A percentile compares a stretch with the other conserved stretches of the same genome.
phyloP scores from a whole-genome alignment of 2,797 vertebrate genomes.

The Myotis vivesi region DNA sequence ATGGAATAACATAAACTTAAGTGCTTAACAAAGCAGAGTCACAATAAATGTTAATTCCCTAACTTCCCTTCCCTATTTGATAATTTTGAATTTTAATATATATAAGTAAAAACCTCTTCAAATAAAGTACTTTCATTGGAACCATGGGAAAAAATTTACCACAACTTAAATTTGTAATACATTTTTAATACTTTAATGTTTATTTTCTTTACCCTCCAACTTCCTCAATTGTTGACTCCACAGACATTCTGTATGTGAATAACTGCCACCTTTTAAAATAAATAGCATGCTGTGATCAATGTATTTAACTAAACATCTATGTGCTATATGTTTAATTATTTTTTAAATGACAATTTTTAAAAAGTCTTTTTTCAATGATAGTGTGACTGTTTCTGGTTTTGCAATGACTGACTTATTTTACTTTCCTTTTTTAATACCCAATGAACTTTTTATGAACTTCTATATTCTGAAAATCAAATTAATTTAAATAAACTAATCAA shows the following conservation, averaged over 20 bases:
- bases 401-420: background rate
- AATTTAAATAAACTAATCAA: conserved; percentile 43
- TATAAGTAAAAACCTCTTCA: conserved; percentile 32
- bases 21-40: background rate
- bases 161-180: background rate
- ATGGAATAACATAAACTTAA: background rate
- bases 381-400: conserved; percentile 24
- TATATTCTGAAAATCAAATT: conserved; percentile 16
- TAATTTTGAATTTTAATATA: conserved; percentile 45
- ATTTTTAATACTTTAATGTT: conserved; percentile 39
- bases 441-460: background rate
- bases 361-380: background rate
- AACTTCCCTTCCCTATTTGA: background rate
- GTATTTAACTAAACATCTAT: conserved; percentile 26
- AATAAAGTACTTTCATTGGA: background rate
- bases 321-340: background rate
- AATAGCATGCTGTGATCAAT: background rate
- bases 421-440: conserved; percentile 10
- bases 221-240: background rate
- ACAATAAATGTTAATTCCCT: background rate
- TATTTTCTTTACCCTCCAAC: conserved; percentile 7
- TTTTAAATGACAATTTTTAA: background rate
- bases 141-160: background rate
- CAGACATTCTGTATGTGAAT: background rate
- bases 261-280: conserved; percentile 1